Evolutionary conservation across 2,888 invertebrate genomes (phyloP).

Genomic region (Drosophila austrosaltans): DNA sequence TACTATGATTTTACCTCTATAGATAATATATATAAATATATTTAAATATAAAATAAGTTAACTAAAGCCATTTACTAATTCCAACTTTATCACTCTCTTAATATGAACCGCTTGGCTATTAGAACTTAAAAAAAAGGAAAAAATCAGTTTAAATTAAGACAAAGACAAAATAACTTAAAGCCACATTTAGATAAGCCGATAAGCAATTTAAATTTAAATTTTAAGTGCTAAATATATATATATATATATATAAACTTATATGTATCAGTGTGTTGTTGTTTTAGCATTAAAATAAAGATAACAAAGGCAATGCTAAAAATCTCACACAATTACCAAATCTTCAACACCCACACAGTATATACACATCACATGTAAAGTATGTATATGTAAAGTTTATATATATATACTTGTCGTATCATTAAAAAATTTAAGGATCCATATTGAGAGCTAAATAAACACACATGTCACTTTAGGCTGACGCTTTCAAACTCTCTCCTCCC

Average conservation of each 20-base stretch:
- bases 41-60: not conserved
- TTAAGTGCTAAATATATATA: slow-evolving; percentile 6
- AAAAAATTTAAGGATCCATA: slow-evolving; percentile 18
- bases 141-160: slow-evolving; percentile 1
- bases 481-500: not conserved
- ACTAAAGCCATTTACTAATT: not conserved
- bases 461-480: slow-evolving; percentile 18
- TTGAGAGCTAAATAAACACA: slow-evolving; percentile 14
- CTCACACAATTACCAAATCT: slow-evolving; percentile 6
- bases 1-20: slow-evolving; percentile 35
- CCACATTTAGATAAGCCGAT: slow-evolving; percentile 13
- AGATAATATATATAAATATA: slow-evolving; percentile 12
- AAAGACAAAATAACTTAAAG: slow-evolving; percentile 7
- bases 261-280: slow-evolving; percentile 10
- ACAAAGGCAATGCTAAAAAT: slow-evolving; percentile 5
- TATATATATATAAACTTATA: slow-evolving; percentile 1
- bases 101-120: slow-evolving; percentile 7
- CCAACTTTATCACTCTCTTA: not conserved
- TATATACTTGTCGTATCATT: slow-evolving; percentile 15
- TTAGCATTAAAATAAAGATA: slow-evolving; percentile 7
- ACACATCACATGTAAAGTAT: not conserved
- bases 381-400: no score
- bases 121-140: not conserved
- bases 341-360: not conserved
- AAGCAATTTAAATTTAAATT: slow-evolving; percentile 8